These are phyloP conservation scores for Monomorium pharaonis DNA, from an alignment of 1,140 invertebrate genomes.

Conservation along the genomic window DNA sequence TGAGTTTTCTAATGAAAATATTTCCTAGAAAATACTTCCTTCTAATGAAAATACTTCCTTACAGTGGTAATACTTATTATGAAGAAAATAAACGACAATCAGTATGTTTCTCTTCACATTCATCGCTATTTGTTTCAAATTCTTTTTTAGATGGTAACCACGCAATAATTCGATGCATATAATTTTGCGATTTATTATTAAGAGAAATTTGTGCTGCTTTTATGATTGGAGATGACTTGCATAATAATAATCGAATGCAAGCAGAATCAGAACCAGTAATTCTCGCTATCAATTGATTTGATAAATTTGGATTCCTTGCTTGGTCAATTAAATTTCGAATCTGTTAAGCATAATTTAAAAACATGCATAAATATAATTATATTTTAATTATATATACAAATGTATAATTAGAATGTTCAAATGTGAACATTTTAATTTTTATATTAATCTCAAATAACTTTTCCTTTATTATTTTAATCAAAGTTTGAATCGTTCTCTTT, in stretches of 20 bases:
- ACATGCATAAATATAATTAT: not conserved
- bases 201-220: slow-evolving; percentile 90
- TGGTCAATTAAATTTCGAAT: slow-evolving; percentile 86
- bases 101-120: slow-evolving; percentile 88
- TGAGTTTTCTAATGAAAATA: not conserved
- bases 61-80: slow-evolving; percentile 6
- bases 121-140: slow-evolving; percentile 87
- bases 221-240: slow-evolving; percentile 91
- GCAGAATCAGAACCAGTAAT: slow-evolving; percentile 87
- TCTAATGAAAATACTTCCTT: not conserved
- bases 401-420: not conserved
- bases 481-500: not conserved
- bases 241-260: slow-evolving; percentile 91
- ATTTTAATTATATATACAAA: not conserved
- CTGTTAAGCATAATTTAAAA: slow-evolving; percentile 60
- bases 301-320: slow-evolving; percentile 87
- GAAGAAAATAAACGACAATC: slow-evolving; percentile 82
- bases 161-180: slow-evolving; percentile 73
- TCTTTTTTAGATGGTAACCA: slow-evolving; percentile 88
- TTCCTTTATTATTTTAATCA: slow-evolving; percentile 11
- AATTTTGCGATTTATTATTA: slow-evolving; percentile 71
- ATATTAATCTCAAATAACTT: not conserved
- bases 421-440: not conserved
- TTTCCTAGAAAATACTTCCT: too few relatives aligned
- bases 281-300: slow-evolving; percentile 87